Percentiles rank a stretch among this genome's conserved stretches.
phyloP scores from a whole-genome alignment of 2,888 invertebrate species.

The Hololepta plana region DNA sequence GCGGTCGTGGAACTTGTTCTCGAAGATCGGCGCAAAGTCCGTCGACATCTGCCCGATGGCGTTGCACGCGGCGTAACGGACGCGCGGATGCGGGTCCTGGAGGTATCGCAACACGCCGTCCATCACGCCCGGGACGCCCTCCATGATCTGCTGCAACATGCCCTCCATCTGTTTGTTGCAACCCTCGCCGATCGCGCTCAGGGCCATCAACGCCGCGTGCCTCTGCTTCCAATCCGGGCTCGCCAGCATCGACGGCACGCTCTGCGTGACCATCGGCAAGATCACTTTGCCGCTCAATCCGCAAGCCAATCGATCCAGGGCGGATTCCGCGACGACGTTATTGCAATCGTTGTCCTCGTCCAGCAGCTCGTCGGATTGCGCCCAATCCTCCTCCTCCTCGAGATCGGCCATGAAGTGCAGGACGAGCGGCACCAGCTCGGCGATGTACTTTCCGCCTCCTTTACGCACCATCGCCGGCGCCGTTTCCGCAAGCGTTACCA shows the following conservation, averaged over 20 bases:
- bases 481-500: slow-evolving; percentile 72
- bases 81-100: slow-evolving; percentile 62
- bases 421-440: slow-evolving; percentile 63
- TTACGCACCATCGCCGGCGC: slow-evolving; percentile 95
- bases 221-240: slow-evolving; percentile 71
- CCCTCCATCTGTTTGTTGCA: slow-evolving; percentile 97
- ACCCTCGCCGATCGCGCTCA: slow-evolving; percentile 96
- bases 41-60: slow-evolving; percentile 98
- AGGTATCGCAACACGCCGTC: slow-evolving; percentile 22
- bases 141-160: slow-evolving; percentile 83
- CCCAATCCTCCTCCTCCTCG: slow-evolving; percentile 84
- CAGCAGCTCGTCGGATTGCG: slow-evolving; percentile 64
- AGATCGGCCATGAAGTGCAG: slow-evolving; percentile 90
- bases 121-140: slow-evolving; percentile 45
- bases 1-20: slow-evolving; percentile 93
- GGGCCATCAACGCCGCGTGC: slow-evolving; percentile 97
- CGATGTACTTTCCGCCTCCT: slow-evolving; percentile 68
- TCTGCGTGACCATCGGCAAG: slow-evolving; percentile 65
- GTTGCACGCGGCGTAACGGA: slow-evolving; percentile 95
- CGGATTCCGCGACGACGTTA: slow-evolving; percentile 89
- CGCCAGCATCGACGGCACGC: slow-evolving; percentile 72
- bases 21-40: slow-evolving; percentile 91
- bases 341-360: slow-evolving; percentile 93
- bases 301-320: slow-evolving; percentile 92
- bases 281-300: slow-evolving; percentile 80